Evolutionary conservation across 2,113 vertebrate species (phyloP).

Genomic region (Centrocercus urophasianus): DNA sequence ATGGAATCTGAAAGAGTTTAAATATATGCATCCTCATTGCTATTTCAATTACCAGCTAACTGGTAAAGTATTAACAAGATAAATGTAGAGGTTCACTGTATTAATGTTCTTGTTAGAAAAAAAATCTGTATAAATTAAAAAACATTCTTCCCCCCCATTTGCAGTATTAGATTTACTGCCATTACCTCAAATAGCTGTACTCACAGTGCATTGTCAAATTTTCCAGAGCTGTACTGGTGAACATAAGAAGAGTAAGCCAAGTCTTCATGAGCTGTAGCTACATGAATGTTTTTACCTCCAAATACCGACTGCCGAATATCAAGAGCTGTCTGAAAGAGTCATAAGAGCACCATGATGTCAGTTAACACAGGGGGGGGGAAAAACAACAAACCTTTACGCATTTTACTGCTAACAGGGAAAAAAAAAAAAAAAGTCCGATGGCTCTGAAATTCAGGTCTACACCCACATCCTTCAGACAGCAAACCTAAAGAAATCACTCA

Average conservation of each 20-base stretch:
- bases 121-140: neutral
- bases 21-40: neutral
- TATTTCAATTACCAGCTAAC: neutral
- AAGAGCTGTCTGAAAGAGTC: constrained; percentile 87
- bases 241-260: constrained; percentile 98
- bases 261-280: constrained; percentile 97
- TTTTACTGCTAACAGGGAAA: neutral
- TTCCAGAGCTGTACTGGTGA: constrained; percentile 99
- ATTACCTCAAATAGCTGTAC: constrained; percentile 62
- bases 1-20: constrained; percentile 87
- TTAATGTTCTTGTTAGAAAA: neutral
- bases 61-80: neutral
- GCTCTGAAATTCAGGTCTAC: neutral
- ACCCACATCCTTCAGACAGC: neutral
- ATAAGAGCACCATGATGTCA: neutral
- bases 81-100: neutral
- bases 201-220: constrained; percentile 98
- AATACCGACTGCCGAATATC: constrained; percentile 99
- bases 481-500: neutral
- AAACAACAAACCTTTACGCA: neutral
- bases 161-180: neutral
- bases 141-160: neutral
- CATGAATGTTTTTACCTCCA: constrained; percentile 98
- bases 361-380: neutral
- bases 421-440: neutral